phyloP scores from a whole-genome alignment of 1,140 invertebrate genomes.

The Lepidotrigona ventralis region DNA sequence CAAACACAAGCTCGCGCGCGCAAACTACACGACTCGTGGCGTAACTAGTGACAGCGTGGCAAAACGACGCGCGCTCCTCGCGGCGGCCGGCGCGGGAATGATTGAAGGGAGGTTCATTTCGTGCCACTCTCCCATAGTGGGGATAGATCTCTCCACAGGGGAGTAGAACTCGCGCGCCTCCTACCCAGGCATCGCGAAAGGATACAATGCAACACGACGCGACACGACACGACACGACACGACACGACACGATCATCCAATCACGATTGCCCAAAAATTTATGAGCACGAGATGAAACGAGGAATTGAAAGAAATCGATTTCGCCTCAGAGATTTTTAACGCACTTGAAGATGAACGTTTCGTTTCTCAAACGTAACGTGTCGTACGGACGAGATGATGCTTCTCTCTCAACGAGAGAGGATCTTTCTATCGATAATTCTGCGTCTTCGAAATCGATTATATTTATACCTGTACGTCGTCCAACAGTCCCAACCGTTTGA shows the following conservation, averaged over 20 bases:
- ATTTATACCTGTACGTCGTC: neutral
- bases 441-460: neutral
- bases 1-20: neutral
- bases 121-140: slow-evolving; percentile 47
- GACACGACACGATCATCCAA: neutral
- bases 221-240: neutral
- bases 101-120: slow-evolving; percentile 62
- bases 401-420: neutral
- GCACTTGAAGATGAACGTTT: too few relatives aligned
- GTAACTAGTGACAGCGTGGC: slow-evolving; percentile 55
- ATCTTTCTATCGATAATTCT: neutral
- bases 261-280: neutral
- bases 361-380: too few relatives aligned
- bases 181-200: neutral
- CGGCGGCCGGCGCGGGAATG: slow-evolving; percentile 74
- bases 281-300: too few relatives aligned
- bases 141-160: slow-evolving; percentile 54
- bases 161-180: slow-evolving; percentile 32
- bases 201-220: slow-evolving; percentile 2
- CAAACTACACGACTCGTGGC: slow-evolving; percentile 54
- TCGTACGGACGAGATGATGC: neutral
- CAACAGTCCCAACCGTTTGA: neutral
- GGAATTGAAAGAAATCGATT: too few relatives aligned
- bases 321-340: too few relatives aligned
- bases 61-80: slow-evolving; percentile 66